phyloP scores from a whole-genome alignment of 2,113 vertebrate genomes.

The Pterocles gutturalis region DNA sequence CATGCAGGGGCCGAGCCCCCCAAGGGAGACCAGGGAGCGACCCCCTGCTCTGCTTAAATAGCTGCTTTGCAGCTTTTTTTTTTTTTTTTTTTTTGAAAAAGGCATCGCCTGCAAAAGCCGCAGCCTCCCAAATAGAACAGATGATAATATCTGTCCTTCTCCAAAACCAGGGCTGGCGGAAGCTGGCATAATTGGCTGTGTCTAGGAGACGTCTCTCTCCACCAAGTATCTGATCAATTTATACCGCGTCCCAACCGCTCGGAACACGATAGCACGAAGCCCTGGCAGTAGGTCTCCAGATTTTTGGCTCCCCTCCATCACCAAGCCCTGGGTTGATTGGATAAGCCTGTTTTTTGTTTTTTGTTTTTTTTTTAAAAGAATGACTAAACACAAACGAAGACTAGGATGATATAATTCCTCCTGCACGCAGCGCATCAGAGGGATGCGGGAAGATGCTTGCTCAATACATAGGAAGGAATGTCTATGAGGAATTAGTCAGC shows the following conservation, averaged over 20 bases:
- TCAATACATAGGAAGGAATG: background rate
- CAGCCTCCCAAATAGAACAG: fast-evolving
- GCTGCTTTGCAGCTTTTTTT: too few relatives aligned
- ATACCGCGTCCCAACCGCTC: background rate
- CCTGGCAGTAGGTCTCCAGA: background rate
- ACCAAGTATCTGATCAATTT: background rate
- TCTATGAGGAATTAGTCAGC: background rate
- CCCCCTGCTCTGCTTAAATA: background rate
- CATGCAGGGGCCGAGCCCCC: background rate
- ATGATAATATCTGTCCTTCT: background rate
- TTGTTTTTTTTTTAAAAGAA: background rate
- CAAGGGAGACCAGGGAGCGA: too few relatives aligned
- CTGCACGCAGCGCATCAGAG: background rate
- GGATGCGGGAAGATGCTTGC: background rate
- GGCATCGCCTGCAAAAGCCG: background rate
- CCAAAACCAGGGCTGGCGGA: background rate
- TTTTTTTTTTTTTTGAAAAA: background rate
- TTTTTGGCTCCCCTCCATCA: background rate
- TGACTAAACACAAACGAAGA: background rate
- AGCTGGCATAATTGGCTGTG: background rate
- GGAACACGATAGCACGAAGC: background rate
- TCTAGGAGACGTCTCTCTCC: background rate
- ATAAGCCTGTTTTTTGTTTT: background rate
- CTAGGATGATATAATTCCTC: background rate
- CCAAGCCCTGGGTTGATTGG: background rate